These are phyloP conservation scores for Bufo bufo DNA, from an alignment of 2,113 vertebrate genomes.

Conservation along the genomic window DNA sequence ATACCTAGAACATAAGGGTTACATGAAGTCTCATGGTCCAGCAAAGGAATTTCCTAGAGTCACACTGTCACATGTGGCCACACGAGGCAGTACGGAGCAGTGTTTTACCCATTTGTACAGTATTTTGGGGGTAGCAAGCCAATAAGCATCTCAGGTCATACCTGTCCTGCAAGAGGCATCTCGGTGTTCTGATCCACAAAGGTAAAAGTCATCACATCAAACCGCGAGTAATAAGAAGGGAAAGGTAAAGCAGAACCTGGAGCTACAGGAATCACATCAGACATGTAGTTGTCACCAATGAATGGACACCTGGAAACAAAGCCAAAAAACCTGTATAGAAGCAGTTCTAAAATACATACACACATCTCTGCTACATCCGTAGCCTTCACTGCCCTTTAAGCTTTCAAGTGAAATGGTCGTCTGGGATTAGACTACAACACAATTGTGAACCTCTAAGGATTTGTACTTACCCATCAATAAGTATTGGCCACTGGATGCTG, in stretches of 20 bases:
- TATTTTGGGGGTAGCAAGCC: background rate
- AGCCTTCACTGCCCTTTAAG: no score
- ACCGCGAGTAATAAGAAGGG: constrained; percentile 66
- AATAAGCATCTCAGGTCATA: constrained; percentile 21
- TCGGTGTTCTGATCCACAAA: constrained; percentile 62
- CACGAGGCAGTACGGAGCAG: background rate
- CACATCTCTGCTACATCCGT: no score
- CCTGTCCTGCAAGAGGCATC: constrained; percentile 63
- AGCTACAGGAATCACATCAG: constrained; percentile 58
- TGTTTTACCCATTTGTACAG: background rate
- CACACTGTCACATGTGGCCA: background rate
- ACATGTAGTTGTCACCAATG: constrained; percentile 69
- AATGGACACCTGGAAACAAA: constrained; percentile 67
- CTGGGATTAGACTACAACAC: no score
- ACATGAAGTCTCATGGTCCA: background rate
- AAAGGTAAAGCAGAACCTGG: constrained; percentile 23
- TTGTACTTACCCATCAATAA: constrained; percentile 67
- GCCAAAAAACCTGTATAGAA: background rate
- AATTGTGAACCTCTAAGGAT: no score
- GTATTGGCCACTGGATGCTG: constrained; percentile 71
- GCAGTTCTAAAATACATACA: no score
- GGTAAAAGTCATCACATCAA: constrained; percentile 65
- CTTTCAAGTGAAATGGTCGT: no score
- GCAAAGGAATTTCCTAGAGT: no score
- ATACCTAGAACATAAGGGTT: constrained; percentile 60